Evolutionary conservation across 2,888 invertebrate genomes (phyloP), one percentile per base, ranked within the genome.

Genomic region (Tribolium freemani): DNA sequence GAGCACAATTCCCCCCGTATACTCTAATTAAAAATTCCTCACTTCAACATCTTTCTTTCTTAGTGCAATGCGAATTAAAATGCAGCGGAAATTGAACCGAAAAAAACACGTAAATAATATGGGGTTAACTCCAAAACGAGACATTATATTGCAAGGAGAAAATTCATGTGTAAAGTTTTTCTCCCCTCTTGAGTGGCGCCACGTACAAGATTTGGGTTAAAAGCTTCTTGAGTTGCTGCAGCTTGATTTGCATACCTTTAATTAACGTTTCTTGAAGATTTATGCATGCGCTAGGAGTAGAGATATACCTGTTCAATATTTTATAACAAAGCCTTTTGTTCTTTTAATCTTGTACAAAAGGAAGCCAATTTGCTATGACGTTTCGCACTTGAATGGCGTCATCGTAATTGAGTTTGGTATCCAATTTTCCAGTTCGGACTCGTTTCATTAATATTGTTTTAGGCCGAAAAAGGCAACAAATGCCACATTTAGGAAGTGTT

Each of bases 401-500:
- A 54, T 54, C 67, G 67, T 68, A 72, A 72, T 72, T 63, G 50
- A 63, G 69, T 72, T 61, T 54, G 50, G 60, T 54, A 54, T 46
- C 67, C 56, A 57, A 66, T 66, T 67, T 67, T 67, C 48, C 57
- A 72, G 56, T 72, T 63, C 50, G 50, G 63, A 44, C 44, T 51
- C 61, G 56, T 69, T 63, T 61, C 72, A 68, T 69, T 72, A 63
- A 69, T 72, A 63, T 63, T 69, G 63, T 63, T 69, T 72, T 72
- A 53, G 57, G 63, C 26, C 26, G 61, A 69, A 56, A 75, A 71
- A 69, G 71, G 66, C 63, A 61, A 71, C 71, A 71, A 73, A 71
- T 68, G 73, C 53, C 67, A 68, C 66, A 63, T 72, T 75, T 75
- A 57, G 61, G 72, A 69, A 69, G 69, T 61, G 61, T 72, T 69